phyloP scores from a whole-genome alignment of 2,113 vertebrate genomes.

The Setophaga petechia region DNA sequence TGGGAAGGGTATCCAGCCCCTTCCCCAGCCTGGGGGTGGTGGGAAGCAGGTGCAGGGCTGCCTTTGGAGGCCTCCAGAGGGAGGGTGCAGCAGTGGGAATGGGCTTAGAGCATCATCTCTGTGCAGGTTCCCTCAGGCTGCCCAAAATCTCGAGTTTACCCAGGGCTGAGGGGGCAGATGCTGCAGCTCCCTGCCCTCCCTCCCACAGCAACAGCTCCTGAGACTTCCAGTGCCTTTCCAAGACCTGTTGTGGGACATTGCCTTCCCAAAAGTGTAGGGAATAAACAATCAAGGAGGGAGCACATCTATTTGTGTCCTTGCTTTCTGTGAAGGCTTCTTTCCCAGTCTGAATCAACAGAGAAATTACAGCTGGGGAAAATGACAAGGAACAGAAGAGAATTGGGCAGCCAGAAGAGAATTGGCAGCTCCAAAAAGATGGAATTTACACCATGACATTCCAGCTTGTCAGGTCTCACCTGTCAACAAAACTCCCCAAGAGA shows the following conservation, averaged over 20 bases:
- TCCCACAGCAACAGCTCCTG: background rate
- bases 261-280: background rate
- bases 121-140: background rate
- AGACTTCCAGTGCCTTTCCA: background rate
- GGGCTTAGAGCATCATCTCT: rapidly evolving
- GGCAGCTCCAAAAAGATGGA: background rate
- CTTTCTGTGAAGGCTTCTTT: background rate
- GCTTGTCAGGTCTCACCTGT: background rate
- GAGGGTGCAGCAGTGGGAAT: background rate
- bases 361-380: background rate
- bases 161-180: background rate
- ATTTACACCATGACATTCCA: background rate
- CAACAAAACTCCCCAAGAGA: rapidly evolving
- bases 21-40: background rate
- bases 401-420: background rate
- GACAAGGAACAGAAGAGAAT: background rate
- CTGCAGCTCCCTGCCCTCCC: background rate
- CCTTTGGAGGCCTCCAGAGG: background rate
- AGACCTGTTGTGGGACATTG: rapidly evolving
- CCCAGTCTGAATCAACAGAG: background rate
- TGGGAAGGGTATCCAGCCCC: background rate
- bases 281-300: background rate
- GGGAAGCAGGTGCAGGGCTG: background rate
- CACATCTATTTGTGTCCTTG: background rate
- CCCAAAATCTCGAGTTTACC: rapidly evolving